Evolutionary conservation across 2,797 vertebrate genomes (phyloP).

Genomic region (Schizothorax lantsangensis): DNA sequence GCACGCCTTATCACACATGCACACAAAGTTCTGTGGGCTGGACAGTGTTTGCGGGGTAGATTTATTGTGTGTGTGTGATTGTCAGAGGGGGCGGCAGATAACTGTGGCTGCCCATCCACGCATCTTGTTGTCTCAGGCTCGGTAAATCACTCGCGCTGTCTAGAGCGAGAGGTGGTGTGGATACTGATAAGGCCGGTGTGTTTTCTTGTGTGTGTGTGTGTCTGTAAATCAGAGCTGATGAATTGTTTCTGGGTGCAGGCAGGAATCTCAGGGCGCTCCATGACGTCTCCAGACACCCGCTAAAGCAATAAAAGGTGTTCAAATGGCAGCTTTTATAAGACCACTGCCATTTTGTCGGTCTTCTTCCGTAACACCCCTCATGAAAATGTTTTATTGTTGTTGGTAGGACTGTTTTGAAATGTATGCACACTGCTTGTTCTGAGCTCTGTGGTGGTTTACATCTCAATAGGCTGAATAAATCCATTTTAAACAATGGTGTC

Average conservation of each 20-base stretch:
- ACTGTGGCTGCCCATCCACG: slow-evolving; percentile 36
- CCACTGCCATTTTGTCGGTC: slow-evolving; percentile 9
- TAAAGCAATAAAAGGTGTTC: slow-evolving; percentile 42
- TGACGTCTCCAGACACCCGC: slow-evolving; percentile 30
- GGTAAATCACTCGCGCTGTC: slow-evolving; percentile 62
- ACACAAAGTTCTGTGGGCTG: slow-evolving; percentile 56
- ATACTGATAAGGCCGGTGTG: slow-evolving; percentile 60
- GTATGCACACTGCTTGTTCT: neutral
- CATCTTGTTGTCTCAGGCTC: slow-evolving; percentile 56
- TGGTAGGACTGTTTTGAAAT: neutral
- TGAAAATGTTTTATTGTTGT: slow-evolving; percentile 18
- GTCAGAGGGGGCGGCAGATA: slow-evolving; percentile 46
- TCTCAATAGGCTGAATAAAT: slow-evolving; percentile 11
- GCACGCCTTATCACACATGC: slow-evolving; percentile 50
- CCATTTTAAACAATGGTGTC: slow-evolving; percentile 15
- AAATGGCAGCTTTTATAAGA: slow-evolving; percentile 47
- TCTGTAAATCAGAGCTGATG: slow-evolving; percentile 57
- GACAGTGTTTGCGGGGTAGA: slow-evolving; percentile 55
- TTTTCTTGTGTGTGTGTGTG: slow-evolving; percentile 47
- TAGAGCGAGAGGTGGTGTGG: slow-evolving; percentile 47
- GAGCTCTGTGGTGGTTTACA: neutral
- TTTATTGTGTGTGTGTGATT: slow-evolving; percentile 57
- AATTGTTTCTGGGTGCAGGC: slow-evolving; percentile 27
- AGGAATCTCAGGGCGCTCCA: slow-evolving; percentile 4
- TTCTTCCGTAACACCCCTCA: neutral